Evolutionary conservation across 2,113 vertebrate genomes (phyloP).

Genomic region (Pomatostomus ruficeps): DNA sequence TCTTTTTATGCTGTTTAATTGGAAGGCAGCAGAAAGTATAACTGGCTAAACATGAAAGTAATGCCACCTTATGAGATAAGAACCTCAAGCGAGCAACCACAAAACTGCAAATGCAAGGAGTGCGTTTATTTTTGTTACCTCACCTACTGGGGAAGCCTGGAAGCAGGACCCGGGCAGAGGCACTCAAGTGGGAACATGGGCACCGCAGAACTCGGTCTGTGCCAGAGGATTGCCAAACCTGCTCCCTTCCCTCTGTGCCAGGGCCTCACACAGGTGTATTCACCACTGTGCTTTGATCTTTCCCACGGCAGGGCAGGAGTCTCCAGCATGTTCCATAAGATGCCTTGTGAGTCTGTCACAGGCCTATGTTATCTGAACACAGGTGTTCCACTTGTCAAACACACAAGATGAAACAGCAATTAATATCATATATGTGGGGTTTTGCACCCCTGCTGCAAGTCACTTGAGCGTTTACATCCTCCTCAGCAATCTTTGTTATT

Average conservation of each 20-base stretch:
- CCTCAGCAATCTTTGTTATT: background rate
- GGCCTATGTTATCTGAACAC: background rate
- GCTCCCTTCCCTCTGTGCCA: background rate
- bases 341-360: background rate
- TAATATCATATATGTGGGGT: background rate
- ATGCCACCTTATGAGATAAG: background rate
- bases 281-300: background rate
- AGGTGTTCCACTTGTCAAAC: background rate
- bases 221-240: background rate
- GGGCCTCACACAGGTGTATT: background rate
- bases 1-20: slow-evolving; percentile 5
- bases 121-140: background rate
- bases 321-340: background rate
- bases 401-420: background rate
- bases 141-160: rapidly evolving
- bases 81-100: background rate
- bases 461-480: background rate
- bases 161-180: background rate
- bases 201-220: rapidly evolving
- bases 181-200: rapidly evolving
- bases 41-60: slow-evolving; percentile 3
- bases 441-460: background rate
- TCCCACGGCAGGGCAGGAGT: background rate
- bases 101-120: background rate
- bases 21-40: background rate